phyloP scores from a whole-genome alignment of 1,140 invertebrate species.

The Drosophila baimaii region DNA sequence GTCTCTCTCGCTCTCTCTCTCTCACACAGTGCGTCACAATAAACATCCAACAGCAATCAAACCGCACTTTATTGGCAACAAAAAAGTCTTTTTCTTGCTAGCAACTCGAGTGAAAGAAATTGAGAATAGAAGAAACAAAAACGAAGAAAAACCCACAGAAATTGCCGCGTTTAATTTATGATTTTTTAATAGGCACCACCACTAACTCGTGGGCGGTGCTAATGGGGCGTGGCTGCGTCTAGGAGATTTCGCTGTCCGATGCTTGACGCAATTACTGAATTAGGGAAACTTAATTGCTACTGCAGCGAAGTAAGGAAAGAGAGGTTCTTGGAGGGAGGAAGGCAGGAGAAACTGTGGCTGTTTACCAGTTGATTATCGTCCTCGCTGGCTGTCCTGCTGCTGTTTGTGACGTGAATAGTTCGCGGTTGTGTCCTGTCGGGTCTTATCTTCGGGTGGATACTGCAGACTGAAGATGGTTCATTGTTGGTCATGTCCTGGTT shows the following conservation, averaged over 20 bases:
- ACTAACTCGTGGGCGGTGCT: slow-evolving; percentile 17
- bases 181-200: slow-evolving; percentile 40
- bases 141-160: slow-evolving; percentile 1
- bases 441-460: background rate
- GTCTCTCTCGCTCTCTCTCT: background rate
- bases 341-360: slow-evolving; percentile 16
- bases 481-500: background rate
- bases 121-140: slow-evolving; percentile 2
- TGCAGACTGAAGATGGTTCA: too few species aligned
- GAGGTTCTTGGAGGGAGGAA: slow-evolving; percentile 7
- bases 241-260: slow-evolving; percentile 22
- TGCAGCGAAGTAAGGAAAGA: slow-evolving; percentile 3
- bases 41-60: slow-evolving; percentile 41
- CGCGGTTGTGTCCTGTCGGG: slow-evolving; percentile 19
- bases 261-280: slow-evolving; percentile 38
- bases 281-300: slow-evolving; percentile 37
- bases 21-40: slow-evolving; percentile 9
- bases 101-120: slow-evolving; percentile 8
- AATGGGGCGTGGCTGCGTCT: slow-evolving; percentile 32
- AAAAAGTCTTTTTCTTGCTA: background rate
- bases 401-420: slow-evolving; percentile 34
- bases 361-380: slow-evolving; percentile 40
- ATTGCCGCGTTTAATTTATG: slow-evolving; percentile 30
- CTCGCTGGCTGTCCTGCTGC: slow-evolving; percentile 26
- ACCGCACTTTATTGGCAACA: slow-evolving; percentile 29